A percentile compares a stretch with the other conserved stretches of the same genome.
Evolutionary conservation across 2,797 vertebrate species (phyloP).

Genomic region (Carapus acus): DNA sequence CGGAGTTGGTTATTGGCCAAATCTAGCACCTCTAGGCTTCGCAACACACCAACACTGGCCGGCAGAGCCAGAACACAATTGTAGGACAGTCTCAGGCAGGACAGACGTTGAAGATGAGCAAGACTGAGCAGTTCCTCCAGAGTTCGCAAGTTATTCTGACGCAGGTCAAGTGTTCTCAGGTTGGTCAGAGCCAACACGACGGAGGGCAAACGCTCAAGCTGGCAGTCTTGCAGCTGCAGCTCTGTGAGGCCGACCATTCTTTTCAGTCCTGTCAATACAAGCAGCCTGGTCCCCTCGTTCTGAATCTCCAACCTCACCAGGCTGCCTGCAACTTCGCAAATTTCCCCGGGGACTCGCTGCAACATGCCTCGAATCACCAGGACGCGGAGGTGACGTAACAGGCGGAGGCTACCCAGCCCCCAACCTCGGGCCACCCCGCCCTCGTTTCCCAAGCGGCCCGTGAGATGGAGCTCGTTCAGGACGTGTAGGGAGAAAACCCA

Average conservation of each 20-base stretch:
- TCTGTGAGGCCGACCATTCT: slow-evolving; percentile 62
- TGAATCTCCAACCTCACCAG: slow-evolving; percentile 67
- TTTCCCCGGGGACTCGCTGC: slow-evolving; percentile 67
- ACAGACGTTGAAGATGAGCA: slow-evolving; percentile 67
- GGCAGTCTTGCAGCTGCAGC: slow-evolving; percentile 71
- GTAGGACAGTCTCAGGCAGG: slow-evolving; percentile 67
- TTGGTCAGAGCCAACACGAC: slow-evolving; percentile 60
- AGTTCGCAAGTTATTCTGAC: slow-evolving; percentile 69
- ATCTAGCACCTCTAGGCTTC: slow-evolving; percentile 70
- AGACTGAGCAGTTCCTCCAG: slow-evolving; percentile 72
- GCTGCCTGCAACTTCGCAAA: slow-evolving; percentile 67
- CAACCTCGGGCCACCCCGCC: slow-evolving; percentile 65
- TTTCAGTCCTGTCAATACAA: slow-evolving; percentile 68
- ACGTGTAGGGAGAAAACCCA: slow-evolving; percentile 72
- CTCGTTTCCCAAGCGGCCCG: slow-evolving; percentile 62
- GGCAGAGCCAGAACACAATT: slow-evolving; percentile 67
- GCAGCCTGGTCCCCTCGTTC: slow-evolving; percentile 69
- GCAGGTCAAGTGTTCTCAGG: slow-evolving; percentile 68
- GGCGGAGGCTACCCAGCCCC: slow-evolving; percentile 66
- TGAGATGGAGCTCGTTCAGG: slow-evolving; percentile 74
- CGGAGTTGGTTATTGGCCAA: slow-evolving; percentile 72
- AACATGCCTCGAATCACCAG: slow-evolving; percentile 65
- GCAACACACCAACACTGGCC: slow-evolving; percentile 63
- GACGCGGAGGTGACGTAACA: slow-evolving; percentile 64
- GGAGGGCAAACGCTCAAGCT: slow-evolving; percentile 71